Evolutionary conservation across 2,113 vertebrate genomes (phyloP).

Genomic region (Leptobrachium ailaonicum): DNA sequence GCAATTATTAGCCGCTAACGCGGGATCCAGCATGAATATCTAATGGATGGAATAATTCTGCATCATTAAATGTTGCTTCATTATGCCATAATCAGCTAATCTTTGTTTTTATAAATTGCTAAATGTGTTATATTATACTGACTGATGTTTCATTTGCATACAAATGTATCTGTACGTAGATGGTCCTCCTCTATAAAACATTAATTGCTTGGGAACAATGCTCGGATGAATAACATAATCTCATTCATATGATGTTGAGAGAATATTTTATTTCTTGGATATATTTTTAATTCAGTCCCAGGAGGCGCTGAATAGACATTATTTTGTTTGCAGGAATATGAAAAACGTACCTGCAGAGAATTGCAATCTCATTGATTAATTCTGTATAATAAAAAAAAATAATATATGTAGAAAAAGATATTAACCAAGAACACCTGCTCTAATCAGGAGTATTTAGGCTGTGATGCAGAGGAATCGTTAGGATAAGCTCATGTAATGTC

Average conservation of each 20-base stretch:
- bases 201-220: neutral
- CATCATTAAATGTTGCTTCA: constrained; percentile 39
- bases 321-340: no score
- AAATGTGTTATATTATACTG: constrained; percentile 30
- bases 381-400: no score
- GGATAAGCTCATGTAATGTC: no score
- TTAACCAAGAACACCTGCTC: no score
- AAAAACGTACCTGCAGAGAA: no score
- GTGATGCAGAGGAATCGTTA: no score
- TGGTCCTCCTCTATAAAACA: neutral
- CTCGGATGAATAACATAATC: constrained; percentile 5
- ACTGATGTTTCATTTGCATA: constrained; percentile 29
- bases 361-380: no score
- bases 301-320: no score
- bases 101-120: constrained; percentile 33
- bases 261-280: no score
- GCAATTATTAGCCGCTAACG: constrained; percentile 37
- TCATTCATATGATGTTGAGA: neutral
- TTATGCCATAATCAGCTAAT: constrained; percentile 43
- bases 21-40: constrained; percentile 35
- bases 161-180: constrained; percentile 7
- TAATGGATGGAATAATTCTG: constrained; percentile 44
- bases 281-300: no score
- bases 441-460: no score
- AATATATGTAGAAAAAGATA: no score